A percentile compares a stretch with the other conserved stretches of the same genome.
phyloP scores from a whole-genome alignment of 2,113 vertebrate species.

The Anguilla japonica region DNA sequence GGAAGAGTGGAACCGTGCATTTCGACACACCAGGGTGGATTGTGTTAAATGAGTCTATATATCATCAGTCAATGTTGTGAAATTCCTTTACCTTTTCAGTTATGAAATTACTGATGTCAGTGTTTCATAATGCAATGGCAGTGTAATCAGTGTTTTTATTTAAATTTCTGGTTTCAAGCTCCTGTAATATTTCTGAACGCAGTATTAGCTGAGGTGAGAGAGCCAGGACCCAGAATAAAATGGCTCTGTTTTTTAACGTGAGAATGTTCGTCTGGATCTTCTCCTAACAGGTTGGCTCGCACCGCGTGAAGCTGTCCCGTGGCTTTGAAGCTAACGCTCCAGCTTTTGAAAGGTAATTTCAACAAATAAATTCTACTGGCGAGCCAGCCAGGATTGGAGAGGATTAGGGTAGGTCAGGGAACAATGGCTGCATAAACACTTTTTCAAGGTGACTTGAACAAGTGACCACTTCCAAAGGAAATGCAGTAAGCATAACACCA shows the following conservation, averaged over 20 bases:
- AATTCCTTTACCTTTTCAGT: background rate
- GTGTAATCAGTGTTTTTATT: too few relatives aligned
- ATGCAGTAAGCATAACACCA: background rate
- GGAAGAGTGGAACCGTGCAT: background rate
- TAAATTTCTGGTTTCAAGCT: too few relatives aligned
- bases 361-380: background rate
- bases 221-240: background rate
- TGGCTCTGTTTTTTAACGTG: background rate
- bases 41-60: background rate
- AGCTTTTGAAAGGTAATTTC: constrained; percentile 91
- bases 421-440: background rate
- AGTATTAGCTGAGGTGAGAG: background rate
- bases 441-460: background rate
- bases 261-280: background rate
- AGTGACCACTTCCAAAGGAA: background rate
- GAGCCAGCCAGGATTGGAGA: background rate
- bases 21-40: background rate
- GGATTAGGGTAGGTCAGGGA: background rate
- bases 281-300: constrained; percentile 86
- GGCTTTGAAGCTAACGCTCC: constrained; percentile 97
- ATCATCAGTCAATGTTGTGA: background rate
- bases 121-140: too few relatives aligned
- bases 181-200: background rate
- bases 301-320: constrained; percentile 95
- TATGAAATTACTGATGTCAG: too few relatives aligned